A percentile compares a stretch with the other conserved stretches of the same genome.
Evolutionary conservation across 2,113 vertebrate genomes (phyloP).

Genomic region (Sterrhoptilus dennistouni): DNA sequence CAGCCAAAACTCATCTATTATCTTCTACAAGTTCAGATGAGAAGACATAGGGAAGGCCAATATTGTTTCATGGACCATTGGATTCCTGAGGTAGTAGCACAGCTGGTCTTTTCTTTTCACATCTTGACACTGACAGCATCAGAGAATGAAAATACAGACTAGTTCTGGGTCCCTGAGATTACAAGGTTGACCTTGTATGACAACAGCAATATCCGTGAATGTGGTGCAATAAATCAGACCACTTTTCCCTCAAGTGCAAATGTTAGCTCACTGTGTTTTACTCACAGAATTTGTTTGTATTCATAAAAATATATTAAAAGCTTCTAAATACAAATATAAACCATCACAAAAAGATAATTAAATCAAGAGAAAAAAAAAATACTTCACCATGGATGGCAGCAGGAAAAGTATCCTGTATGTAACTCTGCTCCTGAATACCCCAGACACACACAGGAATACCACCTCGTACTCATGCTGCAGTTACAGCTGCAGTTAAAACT

Average conservation of each 20-base stretch:
- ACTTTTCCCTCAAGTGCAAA: background rate
- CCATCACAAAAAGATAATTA: background rate
- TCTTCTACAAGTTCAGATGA: conserved; percentile 17
- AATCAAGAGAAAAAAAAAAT: background rate
- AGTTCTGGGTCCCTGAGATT: background rate
- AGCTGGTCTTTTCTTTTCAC: conserved; percentile 11
- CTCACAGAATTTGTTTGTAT: background rate
- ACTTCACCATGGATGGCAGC: background rate
- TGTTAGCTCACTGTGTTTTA: background rate
- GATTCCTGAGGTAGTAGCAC: conserved; percentile 26
- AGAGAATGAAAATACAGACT: background rate
- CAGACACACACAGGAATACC: background rate
- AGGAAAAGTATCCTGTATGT: background rate
- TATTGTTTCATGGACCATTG: conserved; percentile 47
- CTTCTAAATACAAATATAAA: background rate
- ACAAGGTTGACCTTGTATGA: background rate
- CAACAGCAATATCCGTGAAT: background rate
- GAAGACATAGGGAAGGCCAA: conserved; percentile 34
- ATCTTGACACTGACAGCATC: background rate
- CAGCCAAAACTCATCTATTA: conserved; percentile 10
- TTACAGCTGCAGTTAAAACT: background rate
- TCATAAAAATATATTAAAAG: background rate
- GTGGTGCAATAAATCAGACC: background rate
- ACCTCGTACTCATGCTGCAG: background rate
- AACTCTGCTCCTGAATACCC: background rate